Base-by-base conservation (phyloP, 1,140 invertebrate species). In the Psix sp. region DNA sequence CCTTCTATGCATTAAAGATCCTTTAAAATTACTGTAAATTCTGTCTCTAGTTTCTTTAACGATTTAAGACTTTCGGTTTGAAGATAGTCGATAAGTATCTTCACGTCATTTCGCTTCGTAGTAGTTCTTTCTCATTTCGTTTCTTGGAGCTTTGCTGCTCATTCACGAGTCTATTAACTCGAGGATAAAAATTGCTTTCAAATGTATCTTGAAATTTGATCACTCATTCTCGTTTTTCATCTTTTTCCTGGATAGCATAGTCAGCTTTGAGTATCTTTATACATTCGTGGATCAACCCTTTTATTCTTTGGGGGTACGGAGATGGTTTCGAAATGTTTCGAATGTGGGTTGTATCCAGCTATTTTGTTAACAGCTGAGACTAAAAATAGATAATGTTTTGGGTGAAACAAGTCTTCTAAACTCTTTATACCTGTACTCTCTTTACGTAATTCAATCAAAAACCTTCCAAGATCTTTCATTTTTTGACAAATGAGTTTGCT, bases 121-220 rank as follows among this genome's bases (percentile, higher is more conserved):
- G 5, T 54, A 31, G 0, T 39, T 56, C 62, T 9, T 26, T 15
- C 9, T 31, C 36, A 10, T 66, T 54, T 31, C 62, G 11, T 39
- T 40, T 38, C 13, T 31, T 5, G n/a, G 20, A 45, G 3, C 29
- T 1, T 2, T 2, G 2, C 35, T 66, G 11, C 14, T 66, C 49
- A 7, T 33, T 5, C 0, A 48, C 9, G n/a, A 54, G 14, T 48
- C 56, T 66, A 9, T 66, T 39, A 1, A 54, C 11, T 11, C 49
- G 6, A 9, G 31, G 0, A 33, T 24, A 66, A 33, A 20, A 66
- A 10, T 56, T 17, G 2, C 20, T 0, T 5, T 43, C 21, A 45
- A 63, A 63, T 5, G 15, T 31, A 15, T 52, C 39, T 1, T 11
- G 13, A 51, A 62, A 62, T 3, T 16, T 20, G 6, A 33, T 0